Base-by-base conservation (phyloP, 2,888 invertebrate species). In the Drosophila affinis region DNA sequence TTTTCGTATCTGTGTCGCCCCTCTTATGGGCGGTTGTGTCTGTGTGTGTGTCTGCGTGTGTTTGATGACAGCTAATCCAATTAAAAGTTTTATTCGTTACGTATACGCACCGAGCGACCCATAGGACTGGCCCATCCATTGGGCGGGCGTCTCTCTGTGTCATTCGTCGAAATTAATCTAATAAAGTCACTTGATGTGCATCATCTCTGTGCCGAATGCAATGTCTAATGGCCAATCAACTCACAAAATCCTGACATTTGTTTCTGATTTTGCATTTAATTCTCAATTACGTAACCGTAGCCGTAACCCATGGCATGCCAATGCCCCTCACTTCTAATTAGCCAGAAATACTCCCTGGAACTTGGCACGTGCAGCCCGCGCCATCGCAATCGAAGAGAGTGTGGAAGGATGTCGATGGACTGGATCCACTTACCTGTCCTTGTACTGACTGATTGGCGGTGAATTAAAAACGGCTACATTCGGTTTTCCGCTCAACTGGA, bases 401-500 rank as follows among this genome's bases (percentile, higher is more conserved):
- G 32, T 32, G 12, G 45, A 14, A n/a, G 39, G 18, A 49, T 34
- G 34, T 49, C 10, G 58, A 47, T 14, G 21, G 44, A 24, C 9
- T 9, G 21, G 44, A 24, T 10, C 27, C 14, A 29, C 90, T 90
- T 89, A 92, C 92, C 91, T 92, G 89, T 92, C 92, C 81, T 92
- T 92, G 82, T 91, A 94, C 80, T 93, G 93, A 75, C 95, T 94
- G 79, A 94, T 93, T 65, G 94, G 93, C 74, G 94, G 93, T 81
- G 95, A 95, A 87, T 93, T 93, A 91, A 95, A 95, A 82, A 93
- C 93, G 47, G 94, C 95, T 69, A 94, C 93, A 89, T 94, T 94
- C 51, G 95, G 95, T 91, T 93, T 94, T 71, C 95, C 95, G 91
- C 95, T 95, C 87, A 95, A 92, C 91, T 94, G 94, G 75, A 95